A percentile compares a stretch with the other conserved stretches of the same genome.
Evolutionary conservation across 1,140 invertebrate genomes (phyloP).

Genomic region (Saccostrea glomerata): DNA sequence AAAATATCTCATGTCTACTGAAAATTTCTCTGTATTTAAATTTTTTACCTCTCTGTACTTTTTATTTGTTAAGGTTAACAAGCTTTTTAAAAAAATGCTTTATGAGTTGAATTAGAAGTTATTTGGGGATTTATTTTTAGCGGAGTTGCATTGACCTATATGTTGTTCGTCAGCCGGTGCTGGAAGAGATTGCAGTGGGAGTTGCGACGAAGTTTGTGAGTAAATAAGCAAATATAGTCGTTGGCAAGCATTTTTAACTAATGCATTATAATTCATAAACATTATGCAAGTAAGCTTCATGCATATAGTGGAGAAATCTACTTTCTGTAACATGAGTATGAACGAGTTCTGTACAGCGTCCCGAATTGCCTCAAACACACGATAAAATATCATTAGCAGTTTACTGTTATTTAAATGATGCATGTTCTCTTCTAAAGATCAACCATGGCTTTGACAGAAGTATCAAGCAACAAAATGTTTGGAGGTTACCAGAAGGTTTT

Average conservation of each 20-base stretch:
- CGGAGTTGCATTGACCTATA: background rate
- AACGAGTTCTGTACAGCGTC: background rate
- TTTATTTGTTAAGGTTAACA: too few species aligned
- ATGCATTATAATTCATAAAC: background rate
- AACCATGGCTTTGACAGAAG: slow-evolving; percentile 64
- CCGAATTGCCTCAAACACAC: background rate
- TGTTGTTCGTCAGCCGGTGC: background rate
- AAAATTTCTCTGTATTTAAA: too few species aligned
- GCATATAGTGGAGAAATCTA: background rate
- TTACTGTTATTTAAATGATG: too few species aligned
- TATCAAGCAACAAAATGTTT: slow-evolving; percentile 81
- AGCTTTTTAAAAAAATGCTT: background rate
- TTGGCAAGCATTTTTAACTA: background rate
- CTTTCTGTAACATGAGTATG: too few species aligned
- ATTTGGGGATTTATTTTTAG: background rate
- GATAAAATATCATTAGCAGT: too few species aligned
- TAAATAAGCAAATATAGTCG: background rate
- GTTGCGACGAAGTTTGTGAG: background rate
- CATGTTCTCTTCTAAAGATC: background rate
- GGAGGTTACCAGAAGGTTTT: slow-evolving; percentile 92
- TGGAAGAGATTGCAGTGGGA: background rate
- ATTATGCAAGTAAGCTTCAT: background rate
- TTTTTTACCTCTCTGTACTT: too few species aligned
- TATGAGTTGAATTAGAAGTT: background rate
- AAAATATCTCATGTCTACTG: too few species aligned